These are phyloP conservation scores for Anoura caudifer DNA, from an alignment of 2,113 vertebrate genomes.

Conservation along the genomic window DNA sequence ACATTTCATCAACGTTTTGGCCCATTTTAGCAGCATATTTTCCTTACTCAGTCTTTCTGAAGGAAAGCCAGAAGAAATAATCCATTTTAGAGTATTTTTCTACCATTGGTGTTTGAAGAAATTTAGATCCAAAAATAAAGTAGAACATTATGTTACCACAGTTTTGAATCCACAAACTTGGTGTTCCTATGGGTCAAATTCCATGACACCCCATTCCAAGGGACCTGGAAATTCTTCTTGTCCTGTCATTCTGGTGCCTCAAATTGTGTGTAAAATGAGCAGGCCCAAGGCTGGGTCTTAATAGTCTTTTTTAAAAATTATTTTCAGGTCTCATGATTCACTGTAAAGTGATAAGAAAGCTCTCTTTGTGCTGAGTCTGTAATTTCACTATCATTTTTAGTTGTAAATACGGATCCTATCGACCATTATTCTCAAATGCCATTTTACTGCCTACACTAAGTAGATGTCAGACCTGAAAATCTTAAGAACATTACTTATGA, in stretches of 20 bases:
- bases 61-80: constrained; percentile 66
- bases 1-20: constrained; percentile 48
- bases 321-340: not conserved
- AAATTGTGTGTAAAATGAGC: not conserved
- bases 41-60: constrained; percentile 59
- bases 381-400: not conserved
- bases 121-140: constrained; percentile 61
- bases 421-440: not conserved
- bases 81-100: constrained; percentile 57
- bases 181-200: not conserved
- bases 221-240: not conserved
- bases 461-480: not conserved
- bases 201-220: not conserved
- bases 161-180: constrained; percentile 27
- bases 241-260: not conserved
- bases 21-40: constrained; percentile 44
- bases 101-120: constrained; percentile 39
- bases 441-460: not conserved
- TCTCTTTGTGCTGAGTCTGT: not conserved
- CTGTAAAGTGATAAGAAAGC: not conserved
- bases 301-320: not conserved
- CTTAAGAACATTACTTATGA: not conserved
- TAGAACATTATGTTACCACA: constrained; percentile 49
- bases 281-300: not conserved
- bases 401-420: not conserved